Percentiles rank a stretch among this genome's conserved stretches.
These are phyloP conservation scores for Eugnorisma glareosa DNA, from an alignment of 2,888 invertebrate genomes.

Conservation along the genomic window DNA sequence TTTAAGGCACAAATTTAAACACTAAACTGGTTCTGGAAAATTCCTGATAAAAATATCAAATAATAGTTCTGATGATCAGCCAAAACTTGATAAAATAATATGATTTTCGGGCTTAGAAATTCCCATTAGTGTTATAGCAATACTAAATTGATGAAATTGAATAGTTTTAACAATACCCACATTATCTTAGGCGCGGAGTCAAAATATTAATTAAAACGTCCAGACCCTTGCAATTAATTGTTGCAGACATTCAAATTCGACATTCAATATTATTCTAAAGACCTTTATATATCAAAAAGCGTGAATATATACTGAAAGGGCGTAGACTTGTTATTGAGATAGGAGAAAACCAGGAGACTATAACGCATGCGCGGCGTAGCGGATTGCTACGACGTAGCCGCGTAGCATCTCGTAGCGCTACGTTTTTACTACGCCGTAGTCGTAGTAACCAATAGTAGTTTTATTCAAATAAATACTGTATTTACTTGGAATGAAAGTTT, in stretches of 20 bases:
- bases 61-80: neutral
- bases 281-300: constrained; percentile 24
- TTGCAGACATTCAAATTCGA: constrained; percentile 40
- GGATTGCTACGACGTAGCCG: constrained; percentile 41
- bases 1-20: neutral
- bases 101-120: neutral
- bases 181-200: constrained; percentile 3
- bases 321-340: constrained; percentile 58
- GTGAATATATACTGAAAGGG: constrained; percentile 46
- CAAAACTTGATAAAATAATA: neutral
- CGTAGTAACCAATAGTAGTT: constrained; percentile 51
- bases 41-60: neutral
- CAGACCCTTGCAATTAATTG: constrained; percentile 36
- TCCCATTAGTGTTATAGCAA: constrained; percentile 1
- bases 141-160: constrained; percentile 10
- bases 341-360: constrained; percentile 36
- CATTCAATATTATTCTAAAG: constrained; percentile 46
- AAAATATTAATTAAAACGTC: constrained; percentile 28
- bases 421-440: constrained; percentile 62
- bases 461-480: constrained; percentile 45
- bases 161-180: constrained; percentile 15
- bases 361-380: constrained; percentile 53
- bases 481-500: constrained; percentile 35
- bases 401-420: constrained; percentile 61
- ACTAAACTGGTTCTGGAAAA: neutral